A percentile compares a stretch with the other conserved stretches of the same genome.
Conservation (phyloP, 1,140 invertebrate species). For the Batillaria attramentaria region DNA sequence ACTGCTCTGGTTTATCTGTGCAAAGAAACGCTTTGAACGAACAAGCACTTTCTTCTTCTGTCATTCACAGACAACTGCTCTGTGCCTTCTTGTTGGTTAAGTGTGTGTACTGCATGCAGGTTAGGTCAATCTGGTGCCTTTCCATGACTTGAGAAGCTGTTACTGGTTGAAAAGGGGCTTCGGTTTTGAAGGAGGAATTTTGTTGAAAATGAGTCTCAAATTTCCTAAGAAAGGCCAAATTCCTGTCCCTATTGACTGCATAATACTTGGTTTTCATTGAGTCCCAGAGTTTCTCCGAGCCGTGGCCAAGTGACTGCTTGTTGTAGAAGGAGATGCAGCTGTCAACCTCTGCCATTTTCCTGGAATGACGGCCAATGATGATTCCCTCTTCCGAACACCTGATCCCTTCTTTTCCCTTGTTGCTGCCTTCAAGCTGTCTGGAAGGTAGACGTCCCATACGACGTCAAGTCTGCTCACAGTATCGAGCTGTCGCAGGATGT, state of each 20-base stretch:
- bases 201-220: neutral
- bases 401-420: neutral
- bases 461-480: too few relatives aligned
- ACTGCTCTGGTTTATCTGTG: neutral
- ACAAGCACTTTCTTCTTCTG: neutral
- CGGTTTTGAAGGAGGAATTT: neutral
- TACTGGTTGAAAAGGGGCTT: neutral
- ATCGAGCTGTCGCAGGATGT: too few relatives aligned
- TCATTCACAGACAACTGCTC: neutral
- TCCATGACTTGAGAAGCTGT: neutral
- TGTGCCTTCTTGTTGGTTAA: conserved; percentile 1
- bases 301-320: neutral
- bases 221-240: neutral
- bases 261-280: neutral
- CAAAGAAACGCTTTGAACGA: neutral
- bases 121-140: neutral
- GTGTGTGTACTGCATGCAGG: neutral
- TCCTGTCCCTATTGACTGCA: neutral
- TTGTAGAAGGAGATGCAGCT: neutral
- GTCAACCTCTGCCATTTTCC: neutral
- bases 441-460: too few relatives aligned
- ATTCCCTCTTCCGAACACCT: too few relatives aligned
- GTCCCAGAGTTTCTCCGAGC: neutral
- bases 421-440: neutral
- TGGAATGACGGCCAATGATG: neutral